Base-by-base conservation (phyloP, 2,888 invertebrate genomes). In the Cosmia pyralina region DNA sequence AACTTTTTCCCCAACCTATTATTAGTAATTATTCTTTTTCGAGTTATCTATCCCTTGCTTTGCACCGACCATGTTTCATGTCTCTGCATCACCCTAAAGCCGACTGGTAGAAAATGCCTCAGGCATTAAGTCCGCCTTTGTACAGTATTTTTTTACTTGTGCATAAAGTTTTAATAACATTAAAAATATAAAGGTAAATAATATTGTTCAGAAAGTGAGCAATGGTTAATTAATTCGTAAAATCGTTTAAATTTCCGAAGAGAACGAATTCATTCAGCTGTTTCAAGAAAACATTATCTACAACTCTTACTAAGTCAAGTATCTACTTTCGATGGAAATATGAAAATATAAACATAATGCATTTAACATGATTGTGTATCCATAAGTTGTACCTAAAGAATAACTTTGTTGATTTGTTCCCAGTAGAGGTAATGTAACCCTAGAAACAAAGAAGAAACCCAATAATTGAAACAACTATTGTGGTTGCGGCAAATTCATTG, bases 181-280 rank as follows among this genome's bases (percentile, higher is more conserved):
- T 28, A 28, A 28, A 28, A 28, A 28, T 28, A 28, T 2, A 28
- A 2, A 28, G 3, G 28, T 28, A 28, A 28, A 28, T 28, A 28
- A 28, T 28, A 28, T 28, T 46, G 7, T 46, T 34, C 50, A 28
- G 34, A 67, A 66, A 59, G 13, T 52, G 46, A 59, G n/a, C 17
- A 69, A 48, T 41, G 38, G 28, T 58, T 77, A 53, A n/a, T 75
- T 52, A 17, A 28, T 17, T 58, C 34, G 10, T 59, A 38, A 52
- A 50, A 52, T 38, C 3, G 5, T 34, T 50, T 69, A 1, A 38
- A 48, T 53, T 74, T 53, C 34, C 22, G 38, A 38, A 4, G 17
- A 44, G 8, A 69, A 41, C 22, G n/a, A 60, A 46, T 53, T 69
- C n/a, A 77, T n/a, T 46, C n/a, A 59, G n/a, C n/a, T 41, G 38